Evolutionary conservation across 2,113 vertebrate genomes (phyloP).

Genomic region (Malaclemys terrapin): DNA sequence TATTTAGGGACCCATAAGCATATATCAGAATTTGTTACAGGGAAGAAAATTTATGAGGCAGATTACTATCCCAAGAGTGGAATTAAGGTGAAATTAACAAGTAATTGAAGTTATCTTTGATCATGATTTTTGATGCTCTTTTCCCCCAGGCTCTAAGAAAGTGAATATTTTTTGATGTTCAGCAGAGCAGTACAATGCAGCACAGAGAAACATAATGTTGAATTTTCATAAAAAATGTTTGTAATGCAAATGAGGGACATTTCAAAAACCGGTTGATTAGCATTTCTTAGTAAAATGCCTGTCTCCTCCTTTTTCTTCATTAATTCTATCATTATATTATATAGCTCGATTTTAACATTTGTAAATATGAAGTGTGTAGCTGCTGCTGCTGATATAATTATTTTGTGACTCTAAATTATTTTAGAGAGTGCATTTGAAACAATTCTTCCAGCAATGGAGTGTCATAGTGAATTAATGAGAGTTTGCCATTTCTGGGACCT

Average conservation of each 20-base stretch:
- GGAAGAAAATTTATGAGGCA: conserved; percentile 74
- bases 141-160: conserved; percentile 64
- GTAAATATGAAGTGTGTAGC: conserved; percentile 67
- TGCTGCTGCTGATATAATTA: conserved; percentile 78
- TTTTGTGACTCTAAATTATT: conserved; percentile 80
- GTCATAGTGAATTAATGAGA: conserved; percentile 81
- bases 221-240: conserved; percentile 87
- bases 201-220: conserved; percentile 76
- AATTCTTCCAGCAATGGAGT: conserved; percentile 75
- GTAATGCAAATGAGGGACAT: conserved; percentile 90
- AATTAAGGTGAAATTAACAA: conserved; percentile 86
- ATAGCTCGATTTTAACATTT: conserved; percentile 73
- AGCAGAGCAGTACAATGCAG: conserved; percentile 76
- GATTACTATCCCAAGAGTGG: conserved; percentile 80
- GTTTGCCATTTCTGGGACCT: conserved; percentile 76
- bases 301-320: conserved; percentile 74
- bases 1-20: conserved; percentile 76
- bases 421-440: conserved; percentile 78
- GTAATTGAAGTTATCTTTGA: conserved; percentile 85
- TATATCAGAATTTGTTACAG: conserved; percentile 77
- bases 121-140: conserved; percentile 79
- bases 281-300: conserved; percentile 87
- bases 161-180: conserved; percentile 80
- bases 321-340: conserved; percentile 79
- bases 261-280: conserved; percentile 90